phyloP scores from a whole-genome alignment of 2,888 invertebrate genomes.

The Tipula unca region DNA sequence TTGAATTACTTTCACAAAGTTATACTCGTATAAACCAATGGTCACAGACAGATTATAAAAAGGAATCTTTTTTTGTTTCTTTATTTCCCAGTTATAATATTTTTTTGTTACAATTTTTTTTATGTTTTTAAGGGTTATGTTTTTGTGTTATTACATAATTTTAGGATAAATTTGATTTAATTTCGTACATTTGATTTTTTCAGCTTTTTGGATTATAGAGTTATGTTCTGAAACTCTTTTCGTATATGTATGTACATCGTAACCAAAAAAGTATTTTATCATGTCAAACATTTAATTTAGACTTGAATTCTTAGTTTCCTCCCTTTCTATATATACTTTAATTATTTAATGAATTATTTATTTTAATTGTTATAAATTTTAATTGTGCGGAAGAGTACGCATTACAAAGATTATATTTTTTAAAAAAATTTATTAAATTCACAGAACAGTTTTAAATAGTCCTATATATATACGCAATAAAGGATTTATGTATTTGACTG shows the following conservation, averaged over 20 bases:
- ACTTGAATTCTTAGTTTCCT: background rate
- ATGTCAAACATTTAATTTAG: background rate
- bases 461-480: background rate
- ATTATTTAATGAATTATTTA: constrained; percentile 4
- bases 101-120: background rate
- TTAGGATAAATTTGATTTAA: background rate
- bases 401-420: background rate
- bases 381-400: background rate
- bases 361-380: background rate
- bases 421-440: background rate
- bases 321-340: background rate
- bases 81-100: background rate
- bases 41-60: background rate
- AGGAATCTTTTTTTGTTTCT: background rate
- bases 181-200: background rate
- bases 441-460: background rate
- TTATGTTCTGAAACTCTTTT: background rate
- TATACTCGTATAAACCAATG: background rate
- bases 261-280: background rate
- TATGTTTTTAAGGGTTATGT: constrained; percentile 2
- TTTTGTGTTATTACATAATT: constrained; percentile 4
- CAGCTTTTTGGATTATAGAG: background rate
- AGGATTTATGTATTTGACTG: background rate
- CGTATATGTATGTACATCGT: too few species aligned
- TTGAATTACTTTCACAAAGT: background rate